These are phyloP conservation scores for Athalia cordata DNA, from an alignment of 2,888 invertebrate species.

Conservation along the genomic window DNA sequence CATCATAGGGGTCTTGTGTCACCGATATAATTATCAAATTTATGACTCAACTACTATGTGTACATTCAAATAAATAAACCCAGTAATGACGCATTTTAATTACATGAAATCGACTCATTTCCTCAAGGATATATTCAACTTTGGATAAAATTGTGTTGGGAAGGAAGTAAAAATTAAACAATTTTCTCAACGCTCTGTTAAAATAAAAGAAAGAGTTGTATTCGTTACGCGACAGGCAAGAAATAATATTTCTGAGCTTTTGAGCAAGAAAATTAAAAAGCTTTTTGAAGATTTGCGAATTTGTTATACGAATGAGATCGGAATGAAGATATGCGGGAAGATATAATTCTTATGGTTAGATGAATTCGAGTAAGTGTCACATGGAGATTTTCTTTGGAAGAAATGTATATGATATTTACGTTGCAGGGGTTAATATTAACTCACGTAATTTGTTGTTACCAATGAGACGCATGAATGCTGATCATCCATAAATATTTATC, in stretches of 20 bases:
- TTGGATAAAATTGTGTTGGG: no score
- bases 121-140: no score
- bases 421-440: conserved; percentile 10
- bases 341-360: neutral
- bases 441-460: conserved; percentile 11
- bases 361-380: no score
- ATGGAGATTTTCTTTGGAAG: neutral
- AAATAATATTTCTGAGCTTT: no score
- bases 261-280: no score
- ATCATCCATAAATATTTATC: conserved; percentile 41
- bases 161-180: no score
- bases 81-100: neutral
- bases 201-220: neutral
- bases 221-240: no score
- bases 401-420: neutral
- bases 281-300: no score
- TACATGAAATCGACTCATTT: no score
- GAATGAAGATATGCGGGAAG: neutral
- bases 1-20: conserved; percentile 18
- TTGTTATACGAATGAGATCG: no score
- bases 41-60: neutral
- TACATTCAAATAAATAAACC: neutral
- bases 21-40: neutral
- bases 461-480: conserved; percentile 42
- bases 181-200: neutral